Evolutionary conservation across 2,797 vertebrate genomes (phyloP), one percentile per base, ranked within the genome.

Genomic region (Crax fasciolata): DNA sequence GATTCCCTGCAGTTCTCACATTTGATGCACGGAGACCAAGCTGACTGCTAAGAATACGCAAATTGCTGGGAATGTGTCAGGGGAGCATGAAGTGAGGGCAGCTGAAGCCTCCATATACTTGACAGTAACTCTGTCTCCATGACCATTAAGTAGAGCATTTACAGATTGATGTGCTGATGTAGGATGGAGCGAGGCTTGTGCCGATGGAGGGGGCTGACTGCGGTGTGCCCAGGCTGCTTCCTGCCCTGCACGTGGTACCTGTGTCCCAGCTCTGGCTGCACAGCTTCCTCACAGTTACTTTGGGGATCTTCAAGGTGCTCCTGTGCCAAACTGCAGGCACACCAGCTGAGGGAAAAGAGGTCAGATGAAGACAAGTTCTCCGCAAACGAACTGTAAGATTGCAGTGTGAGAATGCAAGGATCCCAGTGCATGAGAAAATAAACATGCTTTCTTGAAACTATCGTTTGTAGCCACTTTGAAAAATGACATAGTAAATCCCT

Each of bases 401-500:
- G 46, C 30, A 30, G 48, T 19, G 46, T 1, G 4, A 73, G 74
- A 54, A 44, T 65, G 51, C 5, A 24, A 35, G 38, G 79, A 41
- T 61, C 44, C 11, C 43, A 9, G 2, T 27, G 6, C 25, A 6
- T 28, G 35, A 84, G 75, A 51, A 71, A 67, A 58, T 12, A 75
- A 84, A 58, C 10, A 2, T 20, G 5, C 15, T 91, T 62, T 79
- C 79, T 41, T 18, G 25, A 78, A 91, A 30, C 43, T 35, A 0
- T 82, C 72, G 44, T 72, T 85, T 91, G 49, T 62, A 81, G 52
- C 43, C 41, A 35, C 38, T 80, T 85, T 25, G 76, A 91, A 70
- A 80, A 94, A 84, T 3, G 1, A 11, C 17, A 52, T 59, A 9
- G 17, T 77, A 43, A 51, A 16, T 35, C 38, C 25, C 27, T 68